phyloP scores from a whole-genome alignment of 2,113 vertebrate species.

The Sturnus vulgaris region DNA sequence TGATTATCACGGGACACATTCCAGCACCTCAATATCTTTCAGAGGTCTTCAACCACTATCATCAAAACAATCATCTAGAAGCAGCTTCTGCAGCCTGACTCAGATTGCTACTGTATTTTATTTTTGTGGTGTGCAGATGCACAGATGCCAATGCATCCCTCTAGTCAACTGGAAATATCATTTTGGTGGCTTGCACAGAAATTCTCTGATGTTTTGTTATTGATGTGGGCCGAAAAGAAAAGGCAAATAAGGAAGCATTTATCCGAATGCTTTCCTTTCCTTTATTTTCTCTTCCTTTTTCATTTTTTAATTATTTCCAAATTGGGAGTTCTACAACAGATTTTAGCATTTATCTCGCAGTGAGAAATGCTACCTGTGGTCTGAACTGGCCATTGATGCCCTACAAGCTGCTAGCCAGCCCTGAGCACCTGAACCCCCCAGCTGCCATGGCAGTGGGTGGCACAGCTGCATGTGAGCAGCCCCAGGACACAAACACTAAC shows the following conservation, averaged over 20 bases:
- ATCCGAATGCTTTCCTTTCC: background rate
- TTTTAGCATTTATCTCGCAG: background rate
- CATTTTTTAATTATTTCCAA: background rate
- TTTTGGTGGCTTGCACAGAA: background rate
- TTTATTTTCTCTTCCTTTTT: background rate
- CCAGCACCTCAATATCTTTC: background rate
- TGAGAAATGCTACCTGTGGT: background rate
- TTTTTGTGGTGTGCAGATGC: background rate
- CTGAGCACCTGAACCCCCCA: fast-evolving
- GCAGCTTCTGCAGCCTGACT: background rate
- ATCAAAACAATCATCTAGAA: background rate
- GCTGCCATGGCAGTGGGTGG: fast-evolving
- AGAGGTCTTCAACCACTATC: background rate
- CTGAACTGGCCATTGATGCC: fast-evolving
- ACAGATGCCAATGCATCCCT: background rate
- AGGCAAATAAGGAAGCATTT: background rate
- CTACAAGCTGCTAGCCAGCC: background rate
- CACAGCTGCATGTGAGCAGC: fast-evolving
- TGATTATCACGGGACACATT: background rate
- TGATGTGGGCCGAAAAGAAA: background rate
- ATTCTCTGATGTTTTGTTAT: background rate
- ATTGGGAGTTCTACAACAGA: background rate
- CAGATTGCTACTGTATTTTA: background rate
- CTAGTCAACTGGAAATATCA: background rate
- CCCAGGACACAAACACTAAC: background rate